phyloP scores from a whole-genome alignment of 2,113 vertebrate species.

The Paracanthobrama guichenoti region DNA sequence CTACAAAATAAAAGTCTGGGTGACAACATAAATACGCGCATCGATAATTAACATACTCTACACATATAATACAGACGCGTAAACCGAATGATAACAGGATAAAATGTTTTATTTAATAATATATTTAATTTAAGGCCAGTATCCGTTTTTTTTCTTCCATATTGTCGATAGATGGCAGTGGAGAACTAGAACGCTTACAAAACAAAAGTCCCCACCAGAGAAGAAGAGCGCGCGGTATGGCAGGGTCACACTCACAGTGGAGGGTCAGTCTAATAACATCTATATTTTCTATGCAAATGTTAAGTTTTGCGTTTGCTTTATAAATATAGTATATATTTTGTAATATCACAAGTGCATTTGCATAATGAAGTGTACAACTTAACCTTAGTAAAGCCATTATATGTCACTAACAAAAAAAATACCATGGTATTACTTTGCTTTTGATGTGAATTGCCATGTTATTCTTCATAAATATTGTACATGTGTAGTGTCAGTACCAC shows the following conservation, averaged over 20 bases:
- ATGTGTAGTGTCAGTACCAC: neutral
- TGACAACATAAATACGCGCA: neutral
- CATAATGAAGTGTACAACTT: neutral
- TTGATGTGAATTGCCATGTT: neutral
- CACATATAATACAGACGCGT: neutral
- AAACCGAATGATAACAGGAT: neutral
- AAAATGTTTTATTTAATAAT: neutral
- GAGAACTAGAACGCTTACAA: neutral
- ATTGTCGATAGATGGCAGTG: slow-evolving; percentile 10
- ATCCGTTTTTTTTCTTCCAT: too few relatives aligned
- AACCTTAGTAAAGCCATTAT: neutral
- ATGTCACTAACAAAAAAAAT: neutral
- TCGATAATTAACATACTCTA: too few relatives aligned
- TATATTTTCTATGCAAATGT: neutral
- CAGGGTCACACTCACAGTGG: slow-evolving; percentile 21
- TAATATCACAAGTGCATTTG: neutral
- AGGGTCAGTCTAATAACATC: slow-evolving; percentile 10
- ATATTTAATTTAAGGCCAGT: neutral
- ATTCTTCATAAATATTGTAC: neutral
- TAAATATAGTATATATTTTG: neutral
- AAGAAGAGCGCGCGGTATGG: slow-evolving; percentile 11
- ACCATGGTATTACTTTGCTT: neutral
- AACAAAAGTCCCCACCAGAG: neutral
- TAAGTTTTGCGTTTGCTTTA: neutral
- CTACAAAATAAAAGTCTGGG: slow-evolving; percentile 42